Conservation (phyloP, 2,113 vertebrate genomes). For the Camarhynchus parvulus region DNA sequence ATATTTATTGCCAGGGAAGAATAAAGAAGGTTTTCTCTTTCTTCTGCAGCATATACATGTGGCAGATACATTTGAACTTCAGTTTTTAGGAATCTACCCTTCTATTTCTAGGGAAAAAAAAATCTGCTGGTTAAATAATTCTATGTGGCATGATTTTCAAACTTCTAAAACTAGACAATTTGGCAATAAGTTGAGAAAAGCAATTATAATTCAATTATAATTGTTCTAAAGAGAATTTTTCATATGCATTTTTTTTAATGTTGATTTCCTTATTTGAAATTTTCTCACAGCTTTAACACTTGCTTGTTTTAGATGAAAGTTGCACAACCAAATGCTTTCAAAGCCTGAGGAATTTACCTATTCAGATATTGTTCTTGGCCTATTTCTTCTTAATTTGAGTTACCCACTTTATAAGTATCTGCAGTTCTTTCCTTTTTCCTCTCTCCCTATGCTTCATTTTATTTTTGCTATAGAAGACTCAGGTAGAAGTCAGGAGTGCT, state of each 20-base stretch:
- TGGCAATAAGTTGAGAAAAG: background rate
- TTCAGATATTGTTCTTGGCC: background rate
- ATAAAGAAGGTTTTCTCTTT: background rate
- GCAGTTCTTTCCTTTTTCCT: background rate
- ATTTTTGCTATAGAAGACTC: background rate
- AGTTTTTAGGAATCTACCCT: background rate
- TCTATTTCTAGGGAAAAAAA: background rate
- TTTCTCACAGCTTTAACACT: background rate
- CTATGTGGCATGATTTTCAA: background rate
- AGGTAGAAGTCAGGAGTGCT: background rate
- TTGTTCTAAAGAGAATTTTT: background rate
- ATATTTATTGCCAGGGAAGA: background rate
- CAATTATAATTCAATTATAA: background rate
- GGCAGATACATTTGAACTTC: background rate
- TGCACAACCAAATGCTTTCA: background rate
- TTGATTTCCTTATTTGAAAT: background rate
- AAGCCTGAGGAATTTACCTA: background rate
- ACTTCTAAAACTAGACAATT: background rate
- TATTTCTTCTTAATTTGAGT: background rate
- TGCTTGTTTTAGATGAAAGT: background rate
- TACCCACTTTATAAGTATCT: background rate
- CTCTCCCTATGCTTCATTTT: background rate
- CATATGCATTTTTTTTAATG: background rate
- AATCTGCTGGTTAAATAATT: background rate
- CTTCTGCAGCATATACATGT: background rate